Base-by-base conservation (phyloP, 2,888 invertebrate genomes). In the Hirudinaria manillensis region DNA sequence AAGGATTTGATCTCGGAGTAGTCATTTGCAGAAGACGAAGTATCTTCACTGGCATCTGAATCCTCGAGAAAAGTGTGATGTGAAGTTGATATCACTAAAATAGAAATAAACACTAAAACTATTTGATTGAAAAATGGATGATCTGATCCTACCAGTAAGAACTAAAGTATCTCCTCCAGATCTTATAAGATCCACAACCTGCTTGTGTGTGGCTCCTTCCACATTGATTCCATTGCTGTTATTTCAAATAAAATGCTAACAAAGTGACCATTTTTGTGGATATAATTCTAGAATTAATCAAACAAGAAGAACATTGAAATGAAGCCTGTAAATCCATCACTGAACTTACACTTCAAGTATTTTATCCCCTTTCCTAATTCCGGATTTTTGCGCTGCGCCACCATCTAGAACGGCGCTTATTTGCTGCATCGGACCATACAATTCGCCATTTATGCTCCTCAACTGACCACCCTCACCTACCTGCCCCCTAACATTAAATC, bases 381-480 rank as follows among this genome's bases (percentile, higher is more conserved):
- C 98, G 83, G 99, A 98, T 86, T 91, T 92, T 86, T 99, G 96
- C 45, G 99, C 99, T 77, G 99, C 98, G 79, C 99, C 99, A 82
- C 93, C 84, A 91, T 85, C 93, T 85, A 99, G 87, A 76, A 99
- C 97, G 76, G 99, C 99, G 88, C 95, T 96, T 84, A 99, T 97
- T 89, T 99, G 99, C 89, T 99, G 99, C 84, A 99, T 88, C 82
- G 99, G 99, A 84, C 98, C 98, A 89, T 99, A 99, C 80, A 99
- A 88, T 87, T 96, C 94, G 77, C 98, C 98, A 87, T 98, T 98
- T 85, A 99, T 97, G 86, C 96, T 95, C 86, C 93, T 89, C 83
- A 99, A 88, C 88, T 98, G 97, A 80, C 99, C 99, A 86, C 99
- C 99, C 88, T 99, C 99, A 86, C 96, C 96, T 83, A 99, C 97